Evolutionary conservation across 2,113 vertebrate species (phyloP).

Genomic region (Channa argus): DNA sequence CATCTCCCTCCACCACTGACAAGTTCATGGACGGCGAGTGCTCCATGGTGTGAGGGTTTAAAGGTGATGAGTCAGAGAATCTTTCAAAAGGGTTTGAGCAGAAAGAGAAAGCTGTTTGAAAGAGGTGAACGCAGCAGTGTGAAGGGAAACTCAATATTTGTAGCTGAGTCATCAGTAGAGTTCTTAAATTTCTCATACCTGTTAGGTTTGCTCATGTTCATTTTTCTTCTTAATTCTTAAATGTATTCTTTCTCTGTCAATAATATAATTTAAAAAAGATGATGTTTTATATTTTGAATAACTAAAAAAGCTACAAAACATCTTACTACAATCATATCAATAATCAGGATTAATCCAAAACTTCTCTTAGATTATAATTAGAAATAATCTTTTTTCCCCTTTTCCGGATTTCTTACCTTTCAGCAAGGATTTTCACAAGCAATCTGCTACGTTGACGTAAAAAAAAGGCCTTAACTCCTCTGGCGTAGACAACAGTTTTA

Average conservation of each 20-base stretch:
- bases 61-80: neutral
- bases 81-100: conserved; percentile 33
- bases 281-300: neutral
- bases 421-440: neutral
- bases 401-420: conserved; percentile 59
- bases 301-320: neutral
- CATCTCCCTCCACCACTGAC: conserved; percentile 63
- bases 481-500: neutral
- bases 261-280: neutral
- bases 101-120: neutral
- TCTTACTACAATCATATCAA: neutral
- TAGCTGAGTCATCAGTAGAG: conserved; percentile 1
- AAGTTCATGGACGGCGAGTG: conserved; percentile 69
- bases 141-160: neutral
- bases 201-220: neutral
- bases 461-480: conserved; percentile 10
- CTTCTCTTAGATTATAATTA: neutral
- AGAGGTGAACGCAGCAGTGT: neutral
- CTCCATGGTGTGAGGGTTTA: conserved; percentile 59
- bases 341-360: neutral
- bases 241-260: neutral
- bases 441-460: conserved; percentile 9
- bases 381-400: no score
- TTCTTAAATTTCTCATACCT: neutral
- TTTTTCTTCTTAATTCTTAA: neutral